Evolutionary conservation across 2,797 vertebrate species (phyloP).

Genomic region (Pipistrellus pygmaeus): DNA sequence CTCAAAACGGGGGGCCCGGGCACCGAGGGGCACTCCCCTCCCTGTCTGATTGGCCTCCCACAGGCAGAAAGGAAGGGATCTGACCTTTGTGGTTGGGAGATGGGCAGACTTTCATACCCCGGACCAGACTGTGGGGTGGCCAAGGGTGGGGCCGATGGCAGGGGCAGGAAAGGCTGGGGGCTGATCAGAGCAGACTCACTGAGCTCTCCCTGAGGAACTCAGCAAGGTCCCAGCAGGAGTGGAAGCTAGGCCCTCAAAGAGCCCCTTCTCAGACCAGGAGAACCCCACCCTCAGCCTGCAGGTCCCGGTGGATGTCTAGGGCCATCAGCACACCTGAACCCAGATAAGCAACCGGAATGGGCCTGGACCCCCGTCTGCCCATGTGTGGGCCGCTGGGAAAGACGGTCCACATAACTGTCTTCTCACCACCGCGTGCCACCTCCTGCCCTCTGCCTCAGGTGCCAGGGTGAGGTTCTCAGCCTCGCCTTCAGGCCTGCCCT

Average conservation of each 20-base stretch:
- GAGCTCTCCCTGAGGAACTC: background rate
- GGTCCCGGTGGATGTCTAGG: background rate
- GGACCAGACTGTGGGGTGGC: background rate
- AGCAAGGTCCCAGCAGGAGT: background rate
- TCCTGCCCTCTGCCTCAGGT: background rate
- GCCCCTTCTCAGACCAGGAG: background rate
- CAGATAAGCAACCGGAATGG: background rate
- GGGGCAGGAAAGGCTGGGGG: background rate
- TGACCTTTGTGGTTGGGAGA: background rate
- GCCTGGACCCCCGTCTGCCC: background rate
- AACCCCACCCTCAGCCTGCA: background rate
- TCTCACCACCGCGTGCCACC: background rate
- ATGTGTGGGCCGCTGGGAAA: fast-evolving
- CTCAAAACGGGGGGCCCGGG: slow-evolving; percentile 79
- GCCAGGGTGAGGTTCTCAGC: background rate
- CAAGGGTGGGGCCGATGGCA: background rate
- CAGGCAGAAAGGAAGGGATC: background rate
- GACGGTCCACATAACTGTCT: fast-evolving
- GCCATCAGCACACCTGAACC: background rate
- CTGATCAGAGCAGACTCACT: background rate
- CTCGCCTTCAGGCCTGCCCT: background rate
- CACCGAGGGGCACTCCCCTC: slow-evolving; percentile 51
- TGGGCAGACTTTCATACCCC: background rate
- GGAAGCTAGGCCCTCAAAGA: background rate
- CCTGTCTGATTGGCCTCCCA: background rate